Conservation (phyloP, 2,888 invertebrate species). For the Julus scandinavius region DNA sequence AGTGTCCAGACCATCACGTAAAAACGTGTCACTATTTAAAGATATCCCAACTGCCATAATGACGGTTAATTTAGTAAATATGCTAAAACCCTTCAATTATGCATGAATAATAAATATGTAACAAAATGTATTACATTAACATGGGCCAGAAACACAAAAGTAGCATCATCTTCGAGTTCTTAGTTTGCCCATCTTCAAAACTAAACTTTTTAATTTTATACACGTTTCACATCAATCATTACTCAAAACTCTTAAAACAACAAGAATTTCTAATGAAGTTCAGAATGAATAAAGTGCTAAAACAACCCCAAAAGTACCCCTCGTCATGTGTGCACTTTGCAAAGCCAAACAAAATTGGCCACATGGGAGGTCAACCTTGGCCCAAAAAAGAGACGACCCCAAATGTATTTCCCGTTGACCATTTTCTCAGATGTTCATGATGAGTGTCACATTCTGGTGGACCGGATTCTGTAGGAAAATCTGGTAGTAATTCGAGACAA, state of each 20-base stretch:
- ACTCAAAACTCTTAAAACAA: background rate
- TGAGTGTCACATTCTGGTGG: background rate
- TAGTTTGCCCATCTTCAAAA: too few species aligned
- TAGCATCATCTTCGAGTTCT: too few species aligned
- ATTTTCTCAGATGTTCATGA: conserved; percentile 6
- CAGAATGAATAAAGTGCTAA: conserved; percentile 17
- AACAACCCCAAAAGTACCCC: background rate
- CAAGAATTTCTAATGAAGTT: conserved; percentile 15
- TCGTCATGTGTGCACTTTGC: background rate
- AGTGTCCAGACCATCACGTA: too few species aligned
- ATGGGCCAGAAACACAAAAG: too few species aligned
- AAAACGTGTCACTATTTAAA: too few species aligned
- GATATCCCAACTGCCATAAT: too few species aligned
- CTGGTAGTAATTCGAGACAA: background rate
- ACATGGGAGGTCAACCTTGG: conserved; percentile 1
- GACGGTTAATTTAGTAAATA: too few species aligned
- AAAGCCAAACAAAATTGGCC: background rate
- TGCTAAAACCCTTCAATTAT: too few species aligned
- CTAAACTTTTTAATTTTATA: background rate
- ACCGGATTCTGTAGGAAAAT: background rate
- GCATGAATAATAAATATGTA: too few species aligned
- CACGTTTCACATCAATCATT: background rate
- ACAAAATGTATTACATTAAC: too few species aligned
- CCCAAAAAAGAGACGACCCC: background rate
- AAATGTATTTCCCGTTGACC: conserved; percentile 9